These are phyloP conservation scores for Porphyrio hochstetteri DNA, from an alignment of 2,113 vertebrate species.

Conservation along the genomic window DNA sequence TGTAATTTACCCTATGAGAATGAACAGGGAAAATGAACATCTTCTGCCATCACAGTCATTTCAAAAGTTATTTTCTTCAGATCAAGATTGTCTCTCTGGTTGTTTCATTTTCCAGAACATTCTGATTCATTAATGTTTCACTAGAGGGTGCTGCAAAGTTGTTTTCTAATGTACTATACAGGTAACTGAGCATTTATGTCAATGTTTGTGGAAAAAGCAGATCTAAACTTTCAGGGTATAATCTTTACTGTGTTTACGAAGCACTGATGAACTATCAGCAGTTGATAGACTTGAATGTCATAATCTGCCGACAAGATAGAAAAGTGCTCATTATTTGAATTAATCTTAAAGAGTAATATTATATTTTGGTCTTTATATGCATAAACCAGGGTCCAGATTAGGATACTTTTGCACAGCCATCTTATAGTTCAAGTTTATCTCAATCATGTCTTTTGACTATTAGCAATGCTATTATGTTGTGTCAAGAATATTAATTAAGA, in stretches of 20 bases:
- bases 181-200: neutral
- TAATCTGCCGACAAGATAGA: neutral
- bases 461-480: neutral
- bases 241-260: neutral
- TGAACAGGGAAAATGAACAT: neutral
- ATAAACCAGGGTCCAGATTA: neutral
- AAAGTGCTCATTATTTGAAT: neutral
- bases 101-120: conserved; percentile 20
- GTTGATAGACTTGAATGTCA: neutral
- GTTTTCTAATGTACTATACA: neutral
- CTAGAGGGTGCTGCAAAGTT: conserved; percentile 25
- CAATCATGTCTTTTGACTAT: neutral
- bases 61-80: neutral
- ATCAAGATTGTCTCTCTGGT: neutral
- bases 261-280: neutral
- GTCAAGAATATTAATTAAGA: neutral
- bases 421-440: neutral
- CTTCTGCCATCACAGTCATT: neutral
- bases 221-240: neutral
- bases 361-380: neutral
- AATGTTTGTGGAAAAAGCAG: neutral
- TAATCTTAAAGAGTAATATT: neutral
- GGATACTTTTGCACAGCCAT: neutral
- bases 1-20: neutral
- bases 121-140: neutral